Base-by-base conservation (phyloP, 2,113 vertebrate species). In the Ameiurus melas region DNA sequence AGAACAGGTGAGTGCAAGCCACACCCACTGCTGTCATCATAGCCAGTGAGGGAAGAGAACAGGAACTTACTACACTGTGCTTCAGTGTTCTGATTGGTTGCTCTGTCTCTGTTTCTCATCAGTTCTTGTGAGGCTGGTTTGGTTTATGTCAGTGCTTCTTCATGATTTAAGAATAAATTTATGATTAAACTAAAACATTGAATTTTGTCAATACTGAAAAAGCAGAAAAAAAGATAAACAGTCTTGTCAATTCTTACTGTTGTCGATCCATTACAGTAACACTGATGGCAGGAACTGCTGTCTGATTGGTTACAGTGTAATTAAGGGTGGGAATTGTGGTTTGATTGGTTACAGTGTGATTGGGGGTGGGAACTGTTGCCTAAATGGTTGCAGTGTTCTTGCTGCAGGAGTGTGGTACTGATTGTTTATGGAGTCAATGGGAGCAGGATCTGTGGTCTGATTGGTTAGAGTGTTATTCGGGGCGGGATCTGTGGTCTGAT, bases 51-150 rank as follows among this genome's bases (percentile, higher is more conserved):
- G 12, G 7, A 0, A 47, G 36, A 53, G 16, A 4, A 39, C 7
- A 73, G 68, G 17, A n/a, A 51, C 10, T 7, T 2, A 33, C 8
- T 13, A 27, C 30, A 12, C 3, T 81, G 39, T 58, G 22, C 57
- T 43, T 25, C 20, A 47, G 12, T 57, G 60, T 57, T 36, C 5
- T 64, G 36, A 70, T 12, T 58, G 53, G 10, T 70, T 39, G 57
- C 10, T 6, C 30, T 6, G 0, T 57, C 27, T 87, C 70, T 92
- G 60, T 90, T 0, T 47, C 0, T 71, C 94, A 90, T 53, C 92
- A 99, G 98, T 96, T 87, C 97, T 97, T 19, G 95, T 91, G 60
- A 92, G 68, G 27, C 97, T 96, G 86, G 90, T 91, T 0, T 91
- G 92, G 53, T 92, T 98, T 86, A 92, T 91, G 17, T 93, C 95